Evolutionary conservation across 1,140 invertebrate genomes (phyloP), one percentile per base, ranked within the genome.

Genomic region (Pentalonia nigronervosa): DNA sequence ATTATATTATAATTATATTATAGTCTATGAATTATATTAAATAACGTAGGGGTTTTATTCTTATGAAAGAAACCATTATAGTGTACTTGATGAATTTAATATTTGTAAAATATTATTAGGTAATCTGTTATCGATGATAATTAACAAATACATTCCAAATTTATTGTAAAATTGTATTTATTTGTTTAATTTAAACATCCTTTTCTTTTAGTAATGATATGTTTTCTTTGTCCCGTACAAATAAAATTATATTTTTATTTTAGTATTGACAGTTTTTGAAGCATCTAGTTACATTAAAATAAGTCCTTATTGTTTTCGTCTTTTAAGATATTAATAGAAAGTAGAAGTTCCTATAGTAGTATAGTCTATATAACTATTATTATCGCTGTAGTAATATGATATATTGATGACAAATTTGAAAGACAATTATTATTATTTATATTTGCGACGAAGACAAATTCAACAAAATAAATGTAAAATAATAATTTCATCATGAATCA

Each of bases 111-210:
- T 93, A 93, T 93, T 92, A 92, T 92, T 93, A 93, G 91, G 67
- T 93, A 93, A 84, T 93, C 81, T 93, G 91, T 93, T 93, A 93
- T 93, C 91, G n/a, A 84, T 93, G 76, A 93, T 93, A 84, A 86
- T 92, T 93, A 93, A 93, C 81, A 93, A 93, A 93, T 93, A 93
- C 91, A 93, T 93, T 93, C 91, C 91, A 93, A 93, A 93, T 93
- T 90, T 86, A 93, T 93, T 93, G 76, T 93, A 93, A 86, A 86
- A 56, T 86, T 86, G 23, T 48, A 50, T 93, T 53, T 93, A 41
- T 93, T 93, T 92, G 11, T 91, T 88, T 53, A 67, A 45, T 90
- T 89, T 25, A 30, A 41, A 67, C 11, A 45, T 45, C 90, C 90
- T 91, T 81, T 91, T 34, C 9, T 83, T 83, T 91, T 2, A 84